These are phyloP conservation scores for Nephrotoma appendiculata DNA, from an alignment of 2,888 invertebrate genomes.

Conservation along the genomic window DNA sequence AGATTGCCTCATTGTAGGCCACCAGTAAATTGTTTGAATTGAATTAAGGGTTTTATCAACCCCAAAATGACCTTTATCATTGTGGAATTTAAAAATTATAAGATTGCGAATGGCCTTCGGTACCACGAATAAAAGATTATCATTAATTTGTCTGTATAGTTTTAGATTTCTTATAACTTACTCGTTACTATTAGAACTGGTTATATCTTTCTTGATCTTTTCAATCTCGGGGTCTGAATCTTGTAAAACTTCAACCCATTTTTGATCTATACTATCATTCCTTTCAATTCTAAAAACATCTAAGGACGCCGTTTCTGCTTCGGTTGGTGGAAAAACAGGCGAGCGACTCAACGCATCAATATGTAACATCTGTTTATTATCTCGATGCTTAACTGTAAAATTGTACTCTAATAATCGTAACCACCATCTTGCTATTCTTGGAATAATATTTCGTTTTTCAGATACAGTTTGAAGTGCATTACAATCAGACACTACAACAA, in stretches of 20 bases:
- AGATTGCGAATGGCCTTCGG: too few relatives aligned
- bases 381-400: background rate
- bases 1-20: too few relatives aligned
- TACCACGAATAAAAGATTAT: too few relatives aligned
- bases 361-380: background rate
- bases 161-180: too few relatives aligned
- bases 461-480: background rate
- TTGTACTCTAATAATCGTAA: background rate
- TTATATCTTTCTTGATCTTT: background rate
- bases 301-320: background rate
- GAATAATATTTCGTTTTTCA: background rate
- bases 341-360: background rate
- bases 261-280: background rate
- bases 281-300: background rate
- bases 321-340: background rate
- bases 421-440: background rate
- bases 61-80: too few relatives aligned
- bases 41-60: too few relatives aligned
- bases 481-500: too few relatives aligned
- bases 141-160: too few relatives aligned
- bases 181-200: too few relatives aligned
- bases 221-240: background rate
- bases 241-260: too few relatives aligned
- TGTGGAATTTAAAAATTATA: too few relatives aligned
- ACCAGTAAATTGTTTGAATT: too few relatives aligned